A percentile compares a stretch with the other conserved stretches of the same genome.
Evolutionary conservation across 2,888 invertebrate species (phyloP).

Genomic region (Tricholauxania praeusta): DNA sequence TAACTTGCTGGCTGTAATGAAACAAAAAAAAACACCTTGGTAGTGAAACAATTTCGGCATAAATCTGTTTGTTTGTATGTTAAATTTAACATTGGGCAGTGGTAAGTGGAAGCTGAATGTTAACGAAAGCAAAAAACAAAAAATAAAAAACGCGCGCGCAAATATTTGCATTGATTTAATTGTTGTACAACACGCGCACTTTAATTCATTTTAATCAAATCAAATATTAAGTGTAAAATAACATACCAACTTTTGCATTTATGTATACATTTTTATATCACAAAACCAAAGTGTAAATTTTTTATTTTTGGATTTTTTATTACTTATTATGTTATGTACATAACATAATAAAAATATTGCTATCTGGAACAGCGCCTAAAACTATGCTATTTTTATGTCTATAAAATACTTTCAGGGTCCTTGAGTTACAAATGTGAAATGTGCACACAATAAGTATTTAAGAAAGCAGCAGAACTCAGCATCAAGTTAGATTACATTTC

Average conservation of each 20-base stretch:
- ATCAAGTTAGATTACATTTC: background rate
- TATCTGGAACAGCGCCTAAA: no score
- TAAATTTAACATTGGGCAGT: background rate
- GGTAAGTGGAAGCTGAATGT: background rate
- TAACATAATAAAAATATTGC: no score
- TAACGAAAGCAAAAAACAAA: background rate
- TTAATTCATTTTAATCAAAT: slow-evolving; percentile 1
- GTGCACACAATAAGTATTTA: no score
- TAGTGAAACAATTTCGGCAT: background rate
- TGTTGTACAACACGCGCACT: slow-evolving; percentile 53
- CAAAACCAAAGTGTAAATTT: no score
- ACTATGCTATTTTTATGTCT: no score
- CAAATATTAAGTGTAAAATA: background rate
- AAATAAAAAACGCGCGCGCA: slow-evolving; percentile 51
- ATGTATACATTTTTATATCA: no score
- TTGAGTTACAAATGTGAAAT: no score
- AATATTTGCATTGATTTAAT: slow-evolving; percentile 62
- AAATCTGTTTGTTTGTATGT: background rate
- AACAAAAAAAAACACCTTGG: slow-evolving; percentile 12
- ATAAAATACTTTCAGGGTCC: background rate
- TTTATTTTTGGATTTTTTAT: no score
- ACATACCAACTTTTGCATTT: background rate
- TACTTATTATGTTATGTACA: no score
- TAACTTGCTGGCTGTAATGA: slow-evolving; percentile 83
- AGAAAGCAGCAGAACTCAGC: background rate